phyloP scores from a whole-genome alignment of 2,888 invertebrate genomes.

The Clunio marinus region DNA sequence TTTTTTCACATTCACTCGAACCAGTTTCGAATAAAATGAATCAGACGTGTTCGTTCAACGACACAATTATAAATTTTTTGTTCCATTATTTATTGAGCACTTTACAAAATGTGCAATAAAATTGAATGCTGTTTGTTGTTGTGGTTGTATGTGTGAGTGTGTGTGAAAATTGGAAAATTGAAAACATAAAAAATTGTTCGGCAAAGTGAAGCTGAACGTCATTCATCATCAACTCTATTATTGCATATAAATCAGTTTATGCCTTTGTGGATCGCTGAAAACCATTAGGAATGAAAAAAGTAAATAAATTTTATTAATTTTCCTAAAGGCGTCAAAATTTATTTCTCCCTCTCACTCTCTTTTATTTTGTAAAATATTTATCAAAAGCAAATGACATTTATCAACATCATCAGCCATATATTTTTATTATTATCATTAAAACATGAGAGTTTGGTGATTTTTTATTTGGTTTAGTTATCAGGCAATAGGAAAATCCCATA shows the following conservation, averaged over 20 bases:
- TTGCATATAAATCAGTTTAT: too few species aligned
- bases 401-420: too few species aligned
- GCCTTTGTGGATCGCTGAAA: too few species aligned
- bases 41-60: slow-evolving; percentile 1
- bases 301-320: slow-evolving; percentile 8
- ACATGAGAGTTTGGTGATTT: too few species aligned
- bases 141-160: neutral
- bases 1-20: neutral
- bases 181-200: slow-evolving; percentile 11
- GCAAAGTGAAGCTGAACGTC: neutral
- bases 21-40: neutral
- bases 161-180: slow-evolving; percentile 25
- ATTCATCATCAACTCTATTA: neutral
- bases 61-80: neutral
- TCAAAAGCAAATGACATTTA: too few species aligned
- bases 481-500: too few species aligned
- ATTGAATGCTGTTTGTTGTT: neutral
- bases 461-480: too few species aligned
- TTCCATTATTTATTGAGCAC: slow-evolving; percentile 14
- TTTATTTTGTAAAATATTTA: too few species aligned
- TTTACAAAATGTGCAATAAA: neutral
- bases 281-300: too few species aligned
- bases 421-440: too few species aligned
- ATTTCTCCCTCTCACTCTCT: too few species aligned
- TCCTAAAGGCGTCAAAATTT: neutral